Conservation (phyloP, 2,888 invertebrate species). For the Auanema freiburgensis region DNA sequence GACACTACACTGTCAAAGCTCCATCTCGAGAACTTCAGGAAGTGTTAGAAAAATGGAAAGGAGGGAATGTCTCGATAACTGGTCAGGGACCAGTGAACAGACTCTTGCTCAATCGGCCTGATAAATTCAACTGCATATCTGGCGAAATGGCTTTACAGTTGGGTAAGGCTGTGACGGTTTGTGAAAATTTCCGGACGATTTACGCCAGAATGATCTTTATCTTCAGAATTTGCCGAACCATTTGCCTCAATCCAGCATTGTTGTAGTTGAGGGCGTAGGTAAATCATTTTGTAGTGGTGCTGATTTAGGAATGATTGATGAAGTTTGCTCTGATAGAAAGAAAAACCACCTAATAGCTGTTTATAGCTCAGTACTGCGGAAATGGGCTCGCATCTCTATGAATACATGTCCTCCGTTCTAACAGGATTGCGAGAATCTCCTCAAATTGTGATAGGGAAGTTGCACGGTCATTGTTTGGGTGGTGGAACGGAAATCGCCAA, state of each 20-base stretch:
- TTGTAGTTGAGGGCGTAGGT: conserved; percentile 33
- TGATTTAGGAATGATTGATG: conserved; percentile 37
- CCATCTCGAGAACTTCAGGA: conserved; percentile 11
- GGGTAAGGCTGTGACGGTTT: conserved; percentile 23
- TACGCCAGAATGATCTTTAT: conserved; percentile 3
- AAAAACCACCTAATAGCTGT: neutral
- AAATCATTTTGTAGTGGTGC: conserved; percentile 41
- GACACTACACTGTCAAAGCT: neutral
- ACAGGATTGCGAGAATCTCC: conserved; percentile 19
- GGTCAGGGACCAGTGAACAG: conserved; percentile 10
- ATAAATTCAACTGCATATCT: conserved; percentile 39
- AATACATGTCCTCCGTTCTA: conserved; percentile 35
- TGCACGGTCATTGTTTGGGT: conserved; percentile 39
- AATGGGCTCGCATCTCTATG: conserved; percentile 34
- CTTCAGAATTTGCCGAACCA: neutral
- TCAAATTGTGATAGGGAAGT: conserved; percentile 31
- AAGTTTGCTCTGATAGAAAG: conserved; percentile 17
- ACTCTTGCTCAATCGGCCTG: conserved; percentile 33
- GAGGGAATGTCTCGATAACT: conserved; percentile 11
- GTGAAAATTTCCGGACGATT: no score
- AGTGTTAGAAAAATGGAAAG: conserved; percentile 11
- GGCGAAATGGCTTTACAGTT: conserved; percentile 38
- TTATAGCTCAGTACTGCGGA: conserved; percentile 27
- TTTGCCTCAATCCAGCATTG: conserved; percentile 4
- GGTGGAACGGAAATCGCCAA: conserved; percentile 44